Percentiles rank a stretch among this genome's conserved stretches.
These are phyloP conservation scores for Ammodytes dubius DNA, from an alignment of 2,113 vertebrate species.

Conservation along the genomic window DNA sequence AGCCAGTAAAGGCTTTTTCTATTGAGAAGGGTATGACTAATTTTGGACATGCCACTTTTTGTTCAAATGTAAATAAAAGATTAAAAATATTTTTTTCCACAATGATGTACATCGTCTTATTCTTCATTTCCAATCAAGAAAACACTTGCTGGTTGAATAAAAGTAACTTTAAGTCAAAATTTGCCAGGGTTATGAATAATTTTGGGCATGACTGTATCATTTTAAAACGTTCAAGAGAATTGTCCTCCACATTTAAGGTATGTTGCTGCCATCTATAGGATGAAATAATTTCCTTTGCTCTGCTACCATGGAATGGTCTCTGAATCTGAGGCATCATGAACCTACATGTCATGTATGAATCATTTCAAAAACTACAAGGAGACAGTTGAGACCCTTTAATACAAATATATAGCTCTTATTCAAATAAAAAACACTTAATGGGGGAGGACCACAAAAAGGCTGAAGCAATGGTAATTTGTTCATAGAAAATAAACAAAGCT, in stretches of 20 bases:
- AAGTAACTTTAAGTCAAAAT: too few species aligned
- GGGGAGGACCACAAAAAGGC: background rate
- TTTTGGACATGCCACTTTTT: too few species aligned
- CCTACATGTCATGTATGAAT: background rate
- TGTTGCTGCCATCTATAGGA: slow-evolving; percentile 72
- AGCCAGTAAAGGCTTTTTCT: too few species aligned
- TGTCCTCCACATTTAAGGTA: slow-evolving; percentile 5
- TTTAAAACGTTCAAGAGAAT: background rate
- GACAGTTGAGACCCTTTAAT: background rate
- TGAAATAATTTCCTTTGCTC: background rate
- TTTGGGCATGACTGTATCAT: too few species aligned
- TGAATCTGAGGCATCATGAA: background rate
- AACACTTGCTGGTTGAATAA: too few species aligned
- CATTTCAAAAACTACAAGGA: background rate
- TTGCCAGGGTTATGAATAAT: too few species aligned
- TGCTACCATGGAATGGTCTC: background rate
- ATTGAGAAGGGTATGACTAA: too few species aligned
- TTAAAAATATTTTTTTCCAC: too few species aligned
- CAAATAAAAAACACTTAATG: background rate
- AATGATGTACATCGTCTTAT: too few species aligned
- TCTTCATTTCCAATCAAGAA: too few species aligned
- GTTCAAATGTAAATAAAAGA: too few species aligned
- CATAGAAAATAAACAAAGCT: background rate
- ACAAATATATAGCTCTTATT: slow-evolving; percentile 55
- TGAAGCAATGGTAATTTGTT: background rate